Conservation (phyloP, 2,113 vertebrate species). For the Calyptomena viridis region DNA sequence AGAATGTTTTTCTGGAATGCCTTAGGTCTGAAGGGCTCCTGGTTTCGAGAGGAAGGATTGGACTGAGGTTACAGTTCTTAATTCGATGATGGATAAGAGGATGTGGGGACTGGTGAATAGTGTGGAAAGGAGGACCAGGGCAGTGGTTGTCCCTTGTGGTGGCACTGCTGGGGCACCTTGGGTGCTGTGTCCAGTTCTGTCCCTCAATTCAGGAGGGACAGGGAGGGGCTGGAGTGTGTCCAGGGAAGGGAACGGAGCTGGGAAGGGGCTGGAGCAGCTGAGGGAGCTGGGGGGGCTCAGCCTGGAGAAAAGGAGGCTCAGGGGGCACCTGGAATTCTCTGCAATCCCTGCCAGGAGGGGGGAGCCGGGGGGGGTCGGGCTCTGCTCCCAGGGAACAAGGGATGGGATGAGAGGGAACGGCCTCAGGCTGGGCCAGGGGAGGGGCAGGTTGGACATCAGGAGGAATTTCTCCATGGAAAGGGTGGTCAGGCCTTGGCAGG, state of each 20-base stretch:
- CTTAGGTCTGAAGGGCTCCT: background rate
- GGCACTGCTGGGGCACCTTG: background rate
- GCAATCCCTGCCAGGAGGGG: background rate
- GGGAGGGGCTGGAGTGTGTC: rapidly evolving
- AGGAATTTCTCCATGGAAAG: background rate
- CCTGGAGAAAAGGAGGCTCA: background rate
- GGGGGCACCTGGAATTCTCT: background rate
- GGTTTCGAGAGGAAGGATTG: background rate
- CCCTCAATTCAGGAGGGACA: background rate
- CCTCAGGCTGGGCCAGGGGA: background rate
- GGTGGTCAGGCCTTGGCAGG: rapidly evolving
- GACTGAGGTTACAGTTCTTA: background rate
- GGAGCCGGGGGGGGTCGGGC: background rate
- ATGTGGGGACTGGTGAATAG: background rate
- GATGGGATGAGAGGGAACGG: background rate
- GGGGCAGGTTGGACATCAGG: rapidly evolving
- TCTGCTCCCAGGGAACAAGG: background rate
- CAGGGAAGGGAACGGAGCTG: background rate
- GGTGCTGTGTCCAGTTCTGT: background rate
- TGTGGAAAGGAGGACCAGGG: background rate
- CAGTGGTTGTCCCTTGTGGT: background rate
- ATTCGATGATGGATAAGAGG: rapidly evolving
- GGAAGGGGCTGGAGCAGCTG: background rate
- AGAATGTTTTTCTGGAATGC: background rate
- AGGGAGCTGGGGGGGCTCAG: background rate